phyloP scores from a whole-genome alignment of 2,113 vertebrate species.

The Hoplias malabaricus region DNA sequence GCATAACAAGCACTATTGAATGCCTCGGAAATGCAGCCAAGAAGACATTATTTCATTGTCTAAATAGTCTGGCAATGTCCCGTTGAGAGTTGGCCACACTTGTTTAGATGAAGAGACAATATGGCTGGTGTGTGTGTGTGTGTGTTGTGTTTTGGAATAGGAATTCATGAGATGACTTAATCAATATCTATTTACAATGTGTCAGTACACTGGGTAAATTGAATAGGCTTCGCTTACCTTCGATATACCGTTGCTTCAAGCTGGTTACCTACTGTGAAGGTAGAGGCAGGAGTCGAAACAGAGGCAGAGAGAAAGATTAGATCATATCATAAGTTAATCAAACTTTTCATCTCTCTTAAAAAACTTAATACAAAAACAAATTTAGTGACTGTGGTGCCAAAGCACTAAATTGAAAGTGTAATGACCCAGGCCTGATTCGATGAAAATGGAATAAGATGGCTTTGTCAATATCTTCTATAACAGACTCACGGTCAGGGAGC shows the following conservation, averaged over 20 bases:
- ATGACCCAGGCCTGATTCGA: constrained; percentile 64
- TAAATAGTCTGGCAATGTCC: not conserved
- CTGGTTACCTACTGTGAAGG: constrained; percentile 91
- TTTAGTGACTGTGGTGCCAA: constrained; percentile 68
- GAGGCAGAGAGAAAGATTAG: constrained; percentile 53
- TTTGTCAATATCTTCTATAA: constrained; percentile 73
- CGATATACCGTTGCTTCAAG: constrained; percentile 93
- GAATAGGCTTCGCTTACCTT: constrained; percentile 78
- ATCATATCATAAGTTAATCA: constrained; percentile 68
- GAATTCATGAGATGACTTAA: constrained; percentile 25
- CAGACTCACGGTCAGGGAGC: constrained; percentile 76
- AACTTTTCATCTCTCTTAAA: constrained; percentile 53
- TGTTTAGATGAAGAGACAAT: constrained; percentile 4
- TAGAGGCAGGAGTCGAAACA: constrained; percentile 63
- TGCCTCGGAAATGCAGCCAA: not conserved
- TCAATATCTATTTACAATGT: constrained; percentile 71
- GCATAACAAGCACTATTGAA: not conserved
- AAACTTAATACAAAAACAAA: constrained; percentile 70
- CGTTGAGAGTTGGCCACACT: not conserved
- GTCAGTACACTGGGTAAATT: constrained; percentile 75
- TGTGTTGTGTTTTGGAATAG: not conserved
- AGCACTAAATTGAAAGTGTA: constrained; percentile 72
- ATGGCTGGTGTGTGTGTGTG: not conserved
- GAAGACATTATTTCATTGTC: not conserved
- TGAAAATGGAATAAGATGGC: constrained; percentile 75